phyloP scores from a whole-genome alignment of 1,140 invertebrate species.

The Chymomyza costata region DNA sequence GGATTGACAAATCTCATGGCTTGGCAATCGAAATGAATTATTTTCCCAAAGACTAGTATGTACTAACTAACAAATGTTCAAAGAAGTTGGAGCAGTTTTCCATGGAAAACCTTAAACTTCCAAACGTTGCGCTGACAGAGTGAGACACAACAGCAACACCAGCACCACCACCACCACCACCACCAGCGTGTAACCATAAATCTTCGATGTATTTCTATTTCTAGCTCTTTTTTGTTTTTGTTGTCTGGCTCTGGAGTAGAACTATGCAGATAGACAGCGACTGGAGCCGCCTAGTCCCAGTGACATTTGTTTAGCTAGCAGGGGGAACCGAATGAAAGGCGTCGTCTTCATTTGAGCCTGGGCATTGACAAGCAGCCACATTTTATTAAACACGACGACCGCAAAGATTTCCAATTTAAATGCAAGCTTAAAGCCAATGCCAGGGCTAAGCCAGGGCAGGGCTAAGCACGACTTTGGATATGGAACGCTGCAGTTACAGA shows the following conservation, averaged over 20 bases:
- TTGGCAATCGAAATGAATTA: constrained; percentile 64
- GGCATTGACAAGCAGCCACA: constrained; percentile 27
- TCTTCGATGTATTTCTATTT: constrained; percentile 32
- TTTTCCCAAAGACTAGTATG: constrained; percentile 46
- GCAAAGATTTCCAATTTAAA: too few species aligned
- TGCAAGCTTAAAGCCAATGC: too few species aligned
- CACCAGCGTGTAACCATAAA: constrained; percentile 56
- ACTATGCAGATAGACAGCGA: too few species aligned
- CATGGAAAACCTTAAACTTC: constrained; percentile 49
- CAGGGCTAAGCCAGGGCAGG: constrained; percentile 19
- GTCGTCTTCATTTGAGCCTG: constrained; percentile 35
- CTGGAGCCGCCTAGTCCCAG: constrained; percentile 9
- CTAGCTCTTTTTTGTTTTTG: constrained; percentile 4
- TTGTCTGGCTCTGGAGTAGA: constrained; percentile 32
- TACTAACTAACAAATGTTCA: constrained; percentile 15
- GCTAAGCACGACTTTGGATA: constrained; percentile 49
- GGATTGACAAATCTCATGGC: constrained; percentile 43
- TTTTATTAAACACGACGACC: constrained; percentile 53
- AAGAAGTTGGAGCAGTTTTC: constrained; percentile 40
- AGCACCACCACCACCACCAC: constrained; percentile 27
- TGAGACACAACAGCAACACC: constrained; percentile 25
- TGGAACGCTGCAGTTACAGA: constrained; percentile 43
- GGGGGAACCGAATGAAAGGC: constrained; percentile 15
- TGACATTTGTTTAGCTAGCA: constrained; percentile 35
- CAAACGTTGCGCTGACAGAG: constrained; percentile 27